Evolutionary conservation across 2,797 vertebrate genomes (phyloP).

Genomic region (Brotogeris chrysoptera): DNA sequence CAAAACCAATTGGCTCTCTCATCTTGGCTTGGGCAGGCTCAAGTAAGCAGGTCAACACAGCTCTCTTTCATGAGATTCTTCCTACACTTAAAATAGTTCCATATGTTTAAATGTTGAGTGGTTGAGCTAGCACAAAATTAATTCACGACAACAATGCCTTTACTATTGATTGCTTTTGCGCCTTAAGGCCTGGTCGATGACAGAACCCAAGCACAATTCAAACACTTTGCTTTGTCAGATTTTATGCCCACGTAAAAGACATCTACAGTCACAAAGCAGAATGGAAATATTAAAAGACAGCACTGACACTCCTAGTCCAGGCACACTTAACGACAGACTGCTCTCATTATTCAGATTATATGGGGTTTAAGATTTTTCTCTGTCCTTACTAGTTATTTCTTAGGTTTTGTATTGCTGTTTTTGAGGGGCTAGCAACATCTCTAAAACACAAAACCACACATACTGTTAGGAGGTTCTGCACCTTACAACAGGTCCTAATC

Average conservation of each 20-base stretch:
- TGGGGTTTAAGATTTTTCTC: not conserved
- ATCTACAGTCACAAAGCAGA: not conserved
- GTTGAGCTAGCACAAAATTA: constrained; percentile 54
- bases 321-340: not conserved
- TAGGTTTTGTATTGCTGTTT: not conserved
- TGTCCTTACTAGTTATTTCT: not conserved
- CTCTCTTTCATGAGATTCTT: constrained; percentile 36
- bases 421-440: not conserved
- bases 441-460: not conserved
- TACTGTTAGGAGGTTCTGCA: not conserved
- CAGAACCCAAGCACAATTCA: constrained; percentile 8
- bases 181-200: constrained; percentile 19
- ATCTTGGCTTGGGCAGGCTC: constrained; percentile 10
- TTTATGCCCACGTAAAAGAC: not conserved
- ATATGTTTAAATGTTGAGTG: constrained; percentile 42
- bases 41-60: constrained; percentile 32
- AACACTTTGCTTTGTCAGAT: not conserved
- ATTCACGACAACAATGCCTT: constrained; percentile 43
- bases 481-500: not conserved
- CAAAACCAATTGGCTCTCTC: not conserved
- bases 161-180: constrained; percentile 23
- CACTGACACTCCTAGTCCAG: not conserved
- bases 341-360: not conserved
- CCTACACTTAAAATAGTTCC: constrained; percentile 54
- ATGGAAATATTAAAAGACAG: not conserved